Evolutionary conservation across 2,888 invertebrate species (phyloP), one percentile per base, ranked within the genome.

Genomic region (Aelia acuminata): DNA sequence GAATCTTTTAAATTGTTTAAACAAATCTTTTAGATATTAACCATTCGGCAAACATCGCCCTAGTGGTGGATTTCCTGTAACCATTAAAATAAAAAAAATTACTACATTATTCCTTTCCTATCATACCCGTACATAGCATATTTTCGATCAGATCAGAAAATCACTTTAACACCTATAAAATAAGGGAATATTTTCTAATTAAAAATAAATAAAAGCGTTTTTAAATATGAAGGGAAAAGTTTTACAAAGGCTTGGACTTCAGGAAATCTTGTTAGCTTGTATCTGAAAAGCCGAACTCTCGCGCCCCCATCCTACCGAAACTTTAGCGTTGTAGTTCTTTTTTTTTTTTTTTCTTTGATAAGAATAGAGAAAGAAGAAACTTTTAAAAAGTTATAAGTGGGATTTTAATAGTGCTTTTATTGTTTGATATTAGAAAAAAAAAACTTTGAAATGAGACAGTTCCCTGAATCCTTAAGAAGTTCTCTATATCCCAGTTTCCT

Each of bases 361-460:
- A 18, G 31, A 35, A 70, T 47, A 80, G 80, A 47, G 43, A 15
- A 80, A 13, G 43, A 22, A 43, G 43, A 80, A 80, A 80, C 80
- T 80, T 43, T 43, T 80, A 18, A 80, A 80, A 80, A 80, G 43
- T 80, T 80, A 43, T 80, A 80, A 80, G 43, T 47, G 80, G 80
- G 43, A 47, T 80, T 80, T 80, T 80, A 80, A 80, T 80, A 80
- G 43, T 47, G 43, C 80, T 22, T 80, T 80, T 43, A 80, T 80
- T 80, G 80, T 80, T 80, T 47, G 80, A 43, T 80, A 80, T 80
- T 47, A 47, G 63, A 70, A 80, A 43, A 80, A 80, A 70, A 80
- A 43, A 80, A 80, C 80, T 80, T 80, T 43, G 43, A 47, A 80
- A 80, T n/a, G n/a, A 75, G 75, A 80, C 43, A 80, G 75, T 39